Base-by-base conservation (phyloP, 2,888 invertebrate genomes). In the Rhamnusium bicolor region DNA sequence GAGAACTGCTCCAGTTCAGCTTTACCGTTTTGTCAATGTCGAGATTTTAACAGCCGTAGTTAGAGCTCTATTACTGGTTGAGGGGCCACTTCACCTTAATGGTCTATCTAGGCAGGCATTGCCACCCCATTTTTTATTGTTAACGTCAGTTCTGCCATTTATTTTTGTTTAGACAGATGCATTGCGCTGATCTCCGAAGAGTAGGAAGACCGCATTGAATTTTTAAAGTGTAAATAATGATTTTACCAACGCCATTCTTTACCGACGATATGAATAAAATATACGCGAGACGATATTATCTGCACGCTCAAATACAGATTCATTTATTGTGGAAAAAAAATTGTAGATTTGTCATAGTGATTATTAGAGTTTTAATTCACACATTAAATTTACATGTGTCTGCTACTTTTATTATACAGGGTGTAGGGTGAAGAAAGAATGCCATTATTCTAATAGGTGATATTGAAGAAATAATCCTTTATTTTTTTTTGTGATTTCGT, bases 11-110 rank as follows among this genome's bases (percentile, higher is more conserved):
- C 72, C 81, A 81, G 80, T 82, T 81, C 82, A 81, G 82, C 79
- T 80, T 73, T 75, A 78, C 81, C 85, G 80, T 83, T 86, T 86
- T 86, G 85, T 86, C 85, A 86, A 84, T 85, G 85, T 51, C 71
- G 29, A 58, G 58, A 66, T 32, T 60, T 65, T 65, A 63, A 71
- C 58, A 69, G 73, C 69, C 69, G 53, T 66, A 73, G 69, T 75
- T 75, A 75, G 70, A 71, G 77, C 80, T 76, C 80, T 80, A 82
- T 82, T 80, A 81, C 77, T 77, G 80, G 73, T 76, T 75, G 76
- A 79, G 80, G 75, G 77, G 73, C 78, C 77, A 81, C 82, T 82
- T 72, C 69, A 77, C 75, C 76, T 77, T 81, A 81, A 82, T 80
- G 76, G 76, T 71, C 77, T 78, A 80, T 80, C 80, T 78, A 75